phyloP scores from a whole-genome alignment of 2,797 vertebrate genomes.

The Hydrophis major region DNA sequence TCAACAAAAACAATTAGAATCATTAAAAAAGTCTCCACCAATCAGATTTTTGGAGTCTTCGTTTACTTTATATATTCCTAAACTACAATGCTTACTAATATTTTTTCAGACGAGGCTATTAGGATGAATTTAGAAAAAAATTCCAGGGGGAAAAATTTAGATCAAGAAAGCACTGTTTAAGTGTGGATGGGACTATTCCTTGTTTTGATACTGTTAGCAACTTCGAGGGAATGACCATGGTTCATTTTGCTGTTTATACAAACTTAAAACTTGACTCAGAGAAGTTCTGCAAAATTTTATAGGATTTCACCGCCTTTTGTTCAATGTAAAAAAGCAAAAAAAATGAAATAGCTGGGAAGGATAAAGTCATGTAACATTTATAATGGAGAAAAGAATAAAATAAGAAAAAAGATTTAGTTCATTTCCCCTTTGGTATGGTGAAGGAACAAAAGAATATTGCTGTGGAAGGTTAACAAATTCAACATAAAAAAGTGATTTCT shows the following conservation, averaged over 20 bases:
- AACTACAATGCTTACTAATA: neutral
- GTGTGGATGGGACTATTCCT: neutral
- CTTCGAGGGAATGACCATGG: neutral
- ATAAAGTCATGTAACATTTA: neutral
- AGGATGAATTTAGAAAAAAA: neutral
- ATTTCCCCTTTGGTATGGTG: neutral
- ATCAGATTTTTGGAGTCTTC: neutral
- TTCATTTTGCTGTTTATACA: neutral
- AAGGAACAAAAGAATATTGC: neutral
- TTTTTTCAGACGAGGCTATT: neutral
- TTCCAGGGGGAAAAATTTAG: accelerated
- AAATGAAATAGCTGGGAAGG: too few relatives aligned
- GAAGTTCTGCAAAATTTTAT: neutral
- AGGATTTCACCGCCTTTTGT: neutral
- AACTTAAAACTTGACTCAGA: neutral
- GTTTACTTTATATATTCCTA: neutral
- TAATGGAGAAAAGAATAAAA: neutral
- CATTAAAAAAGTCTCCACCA: neutral
- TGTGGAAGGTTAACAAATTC: neutral
- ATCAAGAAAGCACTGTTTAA: neutral
- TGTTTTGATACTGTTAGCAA: neutral
- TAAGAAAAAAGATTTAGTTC: too few relatives aligned
- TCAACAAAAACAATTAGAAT: neutral
- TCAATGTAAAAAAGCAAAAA: neutral
- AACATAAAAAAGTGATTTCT: neutral